Evolutionary conservation across 1,140 invertebrate species (phyloP).

Genomic region (Bradynema listronoti): DNA sequence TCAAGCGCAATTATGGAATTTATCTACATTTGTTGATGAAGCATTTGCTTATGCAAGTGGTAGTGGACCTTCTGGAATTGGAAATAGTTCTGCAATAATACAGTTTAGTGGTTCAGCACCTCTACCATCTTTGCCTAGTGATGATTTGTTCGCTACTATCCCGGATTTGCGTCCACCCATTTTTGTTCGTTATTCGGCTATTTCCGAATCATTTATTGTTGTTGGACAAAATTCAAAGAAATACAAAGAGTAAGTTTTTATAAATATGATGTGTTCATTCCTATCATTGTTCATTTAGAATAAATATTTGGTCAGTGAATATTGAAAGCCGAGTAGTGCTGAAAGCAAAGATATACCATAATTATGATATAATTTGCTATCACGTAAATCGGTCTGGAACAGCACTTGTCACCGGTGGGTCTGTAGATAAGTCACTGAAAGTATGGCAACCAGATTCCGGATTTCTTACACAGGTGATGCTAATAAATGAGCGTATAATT

Average conservation of each 20-base stretch:
- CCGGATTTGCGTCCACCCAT: conserved; percentile 27
- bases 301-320: conserved; percentile 45
- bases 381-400: conserved; percentile 34
- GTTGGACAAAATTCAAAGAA: conserved; percentile 37
- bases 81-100: no score
- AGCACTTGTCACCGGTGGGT: conserved; percentile 44
- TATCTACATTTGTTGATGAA: conserved; percentile 31
- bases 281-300: conserved; percentile 17
- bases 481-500: background rate
- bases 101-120: no score
- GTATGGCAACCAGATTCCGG: conserved; percentile 44
- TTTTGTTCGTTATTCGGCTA: conserved; percentile 33
- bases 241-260: conserved; percentile 36
- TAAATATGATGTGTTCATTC: background rate
- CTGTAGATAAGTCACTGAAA: conserved; percentile 44
- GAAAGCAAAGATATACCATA: conserved; percentile 42
- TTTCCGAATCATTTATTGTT: no score
- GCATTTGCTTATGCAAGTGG: conserved; percentile 4
- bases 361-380: conserved; percentile 46
- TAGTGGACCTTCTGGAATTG: no score
- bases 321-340: conserved; percentile 25
- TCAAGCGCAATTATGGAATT: conserved; percentile 28
- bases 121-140: no score
- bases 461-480: conserved; percentile 40
- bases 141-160: conserved; percentile 29